Evolutionary conservation across 2,797 vertebrate genomes (phyloP).

Genomic region (Pteropus rufus): DNA sequence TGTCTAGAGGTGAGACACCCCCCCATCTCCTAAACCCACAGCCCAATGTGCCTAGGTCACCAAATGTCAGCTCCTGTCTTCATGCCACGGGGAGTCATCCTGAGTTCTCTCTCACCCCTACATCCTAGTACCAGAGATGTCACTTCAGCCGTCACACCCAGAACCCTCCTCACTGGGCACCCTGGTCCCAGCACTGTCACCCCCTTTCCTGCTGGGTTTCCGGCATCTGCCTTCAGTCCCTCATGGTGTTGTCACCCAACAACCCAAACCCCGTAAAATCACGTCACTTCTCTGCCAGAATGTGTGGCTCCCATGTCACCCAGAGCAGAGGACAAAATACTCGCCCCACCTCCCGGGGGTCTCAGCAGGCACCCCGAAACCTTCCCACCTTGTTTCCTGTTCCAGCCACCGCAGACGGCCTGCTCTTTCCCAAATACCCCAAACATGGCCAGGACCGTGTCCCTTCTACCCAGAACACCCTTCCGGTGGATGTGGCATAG

Average conservation of each 20-base stretch:
- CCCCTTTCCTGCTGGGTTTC: neutral
- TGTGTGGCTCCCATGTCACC: neutral
- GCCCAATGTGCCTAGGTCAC: neutral
- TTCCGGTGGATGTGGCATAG: too few species aligned
- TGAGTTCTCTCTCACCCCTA: neutral
- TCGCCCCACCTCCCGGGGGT: neutral
- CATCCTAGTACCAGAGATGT: rapidly evolving
- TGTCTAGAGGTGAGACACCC: neutral
- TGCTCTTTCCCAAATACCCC: too few species aligned
- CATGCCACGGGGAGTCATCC: neutral
- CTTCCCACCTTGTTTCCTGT: neutral
- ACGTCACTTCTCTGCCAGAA: neutral
- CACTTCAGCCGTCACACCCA: neutral
- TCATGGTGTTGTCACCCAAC: neutral
- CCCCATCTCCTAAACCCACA: rapidly evolving
- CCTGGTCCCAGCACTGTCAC: too few species aligned
- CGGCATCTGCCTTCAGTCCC: too few species aligned
- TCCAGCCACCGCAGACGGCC: neutral
- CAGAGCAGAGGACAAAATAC: neutral
- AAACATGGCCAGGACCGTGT: neutral
- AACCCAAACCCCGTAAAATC: neutral
- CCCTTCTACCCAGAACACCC: too few species aligned
- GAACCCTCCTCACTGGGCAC: neutral
- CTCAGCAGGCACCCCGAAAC: rapidly evolving
- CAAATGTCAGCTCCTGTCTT: neutral